These are phyloP conservation scores for Temnothorax longispinosus DNA, from an alignment of 1,140 invertebrate genomes.

Conservation along the genomic window DNA sequence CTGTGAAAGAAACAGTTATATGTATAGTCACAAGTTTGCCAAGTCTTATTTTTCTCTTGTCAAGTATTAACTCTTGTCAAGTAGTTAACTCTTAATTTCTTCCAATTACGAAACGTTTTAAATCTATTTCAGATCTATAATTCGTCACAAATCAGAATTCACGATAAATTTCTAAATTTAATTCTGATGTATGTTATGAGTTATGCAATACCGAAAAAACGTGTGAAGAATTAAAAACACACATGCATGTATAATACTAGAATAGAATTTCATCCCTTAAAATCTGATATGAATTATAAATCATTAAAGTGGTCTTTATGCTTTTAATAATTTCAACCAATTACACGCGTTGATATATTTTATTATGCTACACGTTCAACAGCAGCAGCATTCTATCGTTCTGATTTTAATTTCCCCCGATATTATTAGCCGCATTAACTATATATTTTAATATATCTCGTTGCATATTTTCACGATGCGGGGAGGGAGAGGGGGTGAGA, in stretches of 20 bases:
- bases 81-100: not conserved
- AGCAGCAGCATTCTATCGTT: not conserved
- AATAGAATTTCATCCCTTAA: not conserved
- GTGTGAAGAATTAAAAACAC: not conserved
- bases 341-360: not conserved
- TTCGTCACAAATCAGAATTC: not conserved
- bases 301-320: not conserved
- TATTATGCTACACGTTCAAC: not conserved
- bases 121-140: not conserved
- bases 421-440: conserved; percentile 6
- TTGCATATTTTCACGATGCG: not conserved
- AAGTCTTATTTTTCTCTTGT: not conserved
- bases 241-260: not conserved
- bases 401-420: not conserved
- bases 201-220: not conserved
- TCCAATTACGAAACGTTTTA: not conserved
- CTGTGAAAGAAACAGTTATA: not conserved
- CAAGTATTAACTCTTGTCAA: too few species aligned
- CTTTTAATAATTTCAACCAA: conserved; percentile 7
- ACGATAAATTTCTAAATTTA: not conserved
- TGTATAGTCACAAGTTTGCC: not conserved
- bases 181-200: not conserved
- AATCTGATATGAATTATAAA: not conserved
- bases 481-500: too few species aligned
- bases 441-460: not conserved